These are phyloP conservation scores for Taenaris catops DNA, from an alignment of 2,888 invertebrate genomes.

Conservation along the genomic window DNA sequence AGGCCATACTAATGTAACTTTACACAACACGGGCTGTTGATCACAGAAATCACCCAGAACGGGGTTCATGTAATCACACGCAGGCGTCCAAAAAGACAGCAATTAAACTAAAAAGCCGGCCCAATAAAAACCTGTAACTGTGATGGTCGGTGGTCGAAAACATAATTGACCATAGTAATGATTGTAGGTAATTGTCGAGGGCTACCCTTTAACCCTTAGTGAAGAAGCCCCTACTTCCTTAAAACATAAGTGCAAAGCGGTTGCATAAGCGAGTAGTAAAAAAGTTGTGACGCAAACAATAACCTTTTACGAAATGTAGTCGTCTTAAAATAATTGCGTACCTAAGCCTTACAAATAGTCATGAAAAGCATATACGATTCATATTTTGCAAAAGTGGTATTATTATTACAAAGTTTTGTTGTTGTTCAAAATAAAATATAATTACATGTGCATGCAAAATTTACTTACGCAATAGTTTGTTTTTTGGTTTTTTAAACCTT, in stretches of 20 bases:
- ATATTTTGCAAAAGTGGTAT: too few relatives aligned
- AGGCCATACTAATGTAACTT: conserved; percentile 3
- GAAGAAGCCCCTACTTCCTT: conserved; percentile 44
- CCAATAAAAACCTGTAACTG: conserved; percentile 71
- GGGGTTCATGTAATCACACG: conserved; percentile 33
- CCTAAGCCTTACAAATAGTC: too few relatives aligned
- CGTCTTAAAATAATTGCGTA: too few relatives aligned
- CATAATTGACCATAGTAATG: conserved; percentile 73
- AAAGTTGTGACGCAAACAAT: too few relatives aligned
- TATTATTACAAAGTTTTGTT: too few relatives aligned
- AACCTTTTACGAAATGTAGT: too few relatives aligned
- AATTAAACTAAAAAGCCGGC: conserved; percentile 72
- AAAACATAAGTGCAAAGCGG: conserved; percentile 28
- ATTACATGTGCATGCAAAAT: too few relatives aligned
- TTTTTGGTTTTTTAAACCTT: too few relatives aligned
- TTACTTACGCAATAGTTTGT: too few relatives aligned
- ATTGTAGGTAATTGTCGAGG: conserved; percentile 74
- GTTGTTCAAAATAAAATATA: too few relatives aligned
- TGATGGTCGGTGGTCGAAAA: conserved; percentile 59
- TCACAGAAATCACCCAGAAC: conserved; percentile 37
- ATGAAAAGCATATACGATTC: too few relatives aligned
- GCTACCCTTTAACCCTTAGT: conserved; percentile 61
- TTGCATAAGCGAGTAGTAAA: too few relatives aligned
- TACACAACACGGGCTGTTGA: conserved; percentile 20
- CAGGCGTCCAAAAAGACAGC: conserved; percentile 40